Conservation (phyloP, 2,797 vertebrate genomes). For the Siniperca scherzeri region DNA sequence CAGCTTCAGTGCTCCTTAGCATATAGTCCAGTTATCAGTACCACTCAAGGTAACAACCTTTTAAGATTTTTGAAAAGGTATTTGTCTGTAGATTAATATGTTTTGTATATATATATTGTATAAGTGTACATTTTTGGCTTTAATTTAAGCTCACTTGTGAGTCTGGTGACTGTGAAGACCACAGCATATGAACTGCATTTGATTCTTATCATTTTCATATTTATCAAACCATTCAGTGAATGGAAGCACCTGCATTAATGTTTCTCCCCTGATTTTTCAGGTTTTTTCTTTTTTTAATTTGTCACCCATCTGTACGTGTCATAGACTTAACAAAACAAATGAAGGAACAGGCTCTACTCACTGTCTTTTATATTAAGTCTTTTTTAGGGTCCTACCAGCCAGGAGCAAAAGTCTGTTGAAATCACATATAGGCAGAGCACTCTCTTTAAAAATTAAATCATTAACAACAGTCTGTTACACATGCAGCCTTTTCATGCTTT, state of each 20-base stretch:
- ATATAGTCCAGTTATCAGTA: background rate
- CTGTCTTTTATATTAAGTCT: background rate
- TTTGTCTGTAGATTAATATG: background rate
- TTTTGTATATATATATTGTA: background rate
- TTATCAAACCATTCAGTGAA: background rate
- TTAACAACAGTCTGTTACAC: background rate
- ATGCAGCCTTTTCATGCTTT: background rate
- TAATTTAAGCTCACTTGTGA: background rate
- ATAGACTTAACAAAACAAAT: slow-evolving; percentile 3
- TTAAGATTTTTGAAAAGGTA: background rate
- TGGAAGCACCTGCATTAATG: background rate
- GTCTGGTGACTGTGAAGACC: background rate
- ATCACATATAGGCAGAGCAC: background rate
- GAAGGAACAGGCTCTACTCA: background rate
- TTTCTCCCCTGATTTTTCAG: background rate
- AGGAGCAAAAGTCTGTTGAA: background rate
- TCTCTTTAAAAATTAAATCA: background rate
- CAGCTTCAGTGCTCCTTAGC: background rate
- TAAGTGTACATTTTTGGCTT: background rate
- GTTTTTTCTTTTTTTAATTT: background rate
- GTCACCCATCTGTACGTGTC: background rate
- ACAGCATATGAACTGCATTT: background rate
- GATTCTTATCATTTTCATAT: background rate
- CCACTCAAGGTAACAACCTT: background rate
- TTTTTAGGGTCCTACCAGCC: background rate